phyloP scores from a whole-genome alignment of 1,140 invertebrate genomes.

The Cotesia chilonis region DNA sequence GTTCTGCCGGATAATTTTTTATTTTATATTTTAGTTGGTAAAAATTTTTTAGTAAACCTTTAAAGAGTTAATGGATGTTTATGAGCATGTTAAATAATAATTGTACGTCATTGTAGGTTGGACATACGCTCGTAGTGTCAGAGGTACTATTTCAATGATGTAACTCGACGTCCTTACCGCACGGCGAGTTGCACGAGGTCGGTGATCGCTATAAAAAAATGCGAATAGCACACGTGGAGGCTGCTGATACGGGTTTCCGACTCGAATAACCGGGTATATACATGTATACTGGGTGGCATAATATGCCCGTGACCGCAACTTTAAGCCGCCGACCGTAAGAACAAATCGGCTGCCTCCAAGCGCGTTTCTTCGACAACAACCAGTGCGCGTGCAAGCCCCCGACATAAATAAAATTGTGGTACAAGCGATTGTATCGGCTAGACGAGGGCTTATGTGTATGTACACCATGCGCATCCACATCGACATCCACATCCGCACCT shows the following conservation, averaged over 20 bases:
- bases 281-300: constrained; percentile 28
- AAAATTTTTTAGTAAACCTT: background rate
- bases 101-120: background rate
- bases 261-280: constrained; percentile 4
- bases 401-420: constrained; percentile 43
- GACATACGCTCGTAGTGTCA: constrained; percentile 35
- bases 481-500: too few relatives aligned
- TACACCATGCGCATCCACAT: background rate
- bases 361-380: constrained; percentile 31
- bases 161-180: constrained; percentile 65
- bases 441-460: constrained; percentile 2
- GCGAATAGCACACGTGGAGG: constrained; percentile 62
- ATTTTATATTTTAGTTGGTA: background rate
- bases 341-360: constrained; percentile 45
- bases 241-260: constrained; percentile 54
- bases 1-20: background rate
- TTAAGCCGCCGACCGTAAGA: constrained; percentile 40
- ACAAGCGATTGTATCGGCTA: constrained; percentile 43
- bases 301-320: constrained; percentile 20
- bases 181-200: constrained; percentile 64
- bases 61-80: background rate
- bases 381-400: constrained; percentile 50
- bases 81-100: background rate
- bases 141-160: constrained; percentile 55
- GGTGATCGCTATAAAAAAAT: constrained; percentile 66